A percentile compares a stretch with the other conserved stretches of the same genome.
Conservation (phyloP, 2,113 vertebrate species). For the Engystomops pustulosus region DNA sequence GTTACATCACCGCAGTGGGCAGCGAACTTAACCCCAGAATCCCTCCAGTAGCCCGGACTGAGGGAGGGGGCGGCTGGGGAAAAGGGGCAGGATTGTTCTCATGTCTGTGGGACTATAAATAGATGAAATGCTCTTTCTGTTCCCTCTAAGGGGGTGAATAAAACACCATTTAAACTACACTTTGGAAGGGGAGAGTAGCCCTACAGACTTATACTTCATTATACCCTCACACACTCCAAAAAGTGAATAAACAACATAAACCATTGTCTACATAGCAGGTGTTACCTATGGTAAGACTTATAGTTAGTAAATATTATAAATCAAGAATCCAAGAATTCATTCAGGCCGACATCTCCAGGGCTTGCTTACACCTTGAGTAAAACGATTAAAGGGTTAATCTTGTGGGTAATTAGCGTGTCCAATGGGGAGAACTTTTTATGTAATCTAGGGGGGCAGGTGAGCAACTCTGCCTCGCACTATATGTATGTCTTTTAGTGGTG, state of each 20-base stretch:
- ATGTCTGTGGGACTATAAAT: conserved; percentile 57
- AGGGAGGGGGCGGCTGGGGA: conserved; percentile 39
- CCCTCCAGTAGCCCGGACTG: conserved; percentile 44
- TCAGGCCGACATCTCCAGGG: too few species aligned
- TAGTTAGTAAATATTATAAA: not conserved
- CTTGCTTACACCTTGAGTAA: too few species aligned
- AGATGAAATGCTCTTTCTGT: conserved; percentile 57
- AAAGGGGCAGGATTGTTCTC: conserved; percentile 57
- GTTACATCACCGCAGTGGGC: conserved; percentile 88
- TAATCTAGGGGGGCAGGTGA: too few species aligned
- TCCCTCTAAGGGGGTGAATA: conserved; percentile 52
- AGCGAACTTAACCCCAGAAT: conserved; percentile 58
- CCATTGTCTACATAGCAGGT: too few species aligned
- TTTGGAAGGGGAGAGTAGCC: conserved; percentile 20
- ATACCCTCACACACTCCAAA: not conserved
- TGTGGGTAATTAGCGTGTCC: too few species aligned
- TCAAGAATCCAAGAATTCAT: too few species aligned
- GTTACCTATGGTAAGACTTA: not conserved
- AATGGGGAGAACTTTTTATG: too few species aligned
- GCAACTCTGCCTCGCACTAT: too few species aligned
- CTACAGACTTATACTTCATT: conserved; percentile 25
- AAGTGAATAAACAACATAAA: conserved; percentile 1
- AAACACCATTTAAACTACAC: conserved; percentile 51
- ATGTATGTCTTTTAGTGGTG: too few species aligned
- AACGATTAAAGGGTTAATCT: too few species aligned